phyloP scores from a whole-genome alignment of 37 sponge, comb jelly and placozoan genomes.

The Oscarella lobularis region DNA sequence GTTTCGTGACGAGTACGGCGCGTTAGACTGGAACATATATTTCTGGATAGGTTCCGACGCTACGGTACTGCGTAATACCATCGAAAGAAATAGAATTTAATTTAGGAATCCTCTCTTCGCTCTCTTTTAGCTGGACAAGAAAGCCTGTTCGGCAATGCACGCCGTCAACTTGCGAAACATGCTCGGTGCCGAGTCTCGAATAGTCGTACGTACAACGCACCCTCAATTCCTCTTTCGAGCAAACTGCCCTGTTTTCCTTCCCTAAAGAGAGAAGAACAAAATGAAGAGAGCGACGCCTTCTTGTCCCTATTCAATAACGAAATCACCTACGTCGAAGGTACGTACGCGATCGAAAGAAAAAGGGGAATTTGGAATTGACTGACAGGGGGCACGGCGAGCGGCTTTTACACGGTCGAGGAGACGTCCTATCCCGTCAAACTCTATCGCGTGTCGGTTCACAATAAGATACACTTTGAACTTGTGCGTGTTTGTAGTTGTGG shows the following conservation, averaged over 20 bases:
- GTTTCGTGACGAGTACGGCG: slow-evolving; percentile 32
- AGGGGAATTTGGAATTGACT: no score
- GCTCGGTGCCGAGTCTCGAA: slow-evolving; percentile 52
- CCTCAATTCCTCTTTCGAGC: no score
- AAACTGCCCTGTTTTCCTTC: not conserved
- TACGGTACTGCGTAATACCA: slow-evolving; percentile 29
- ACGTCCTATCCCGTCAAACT: not conserved
- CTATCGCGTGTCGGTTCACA: not conserved
- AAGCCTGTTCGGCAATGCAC: slow-evolving; percentile 94
- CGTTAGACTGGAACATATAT: slow-evolving; percentile 80
- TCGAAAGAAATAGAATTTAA: not conserved
- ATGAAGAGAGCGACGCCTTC: not conserved
- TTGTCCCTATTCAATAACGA: not conserved
- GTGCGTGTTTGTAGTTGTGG: no score
- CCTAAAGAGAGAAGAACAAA: slow-evolving; percentile 1
- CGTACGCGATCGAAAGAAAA: not conserved
- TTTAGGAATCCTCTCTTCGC: not conserved
- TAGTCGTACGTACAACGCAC: slow-evolving; percentile 12
- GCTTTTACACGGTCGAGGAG: slow-evolving; percentile 53
- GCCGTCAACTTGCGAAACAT: slow-evolving; percentile 94
- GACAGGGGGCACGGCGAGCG: slow-evolving; percentile 59
- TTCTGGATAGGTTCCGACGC: slow-evolving; percentile 90
- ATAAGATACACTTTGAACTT: not conserved
- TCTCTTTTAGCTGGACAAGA: slow-evolving; percentile 74
- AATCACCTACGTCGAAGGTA: not conserved